Evolutionary conservation across 1,140 invertebrate species (phyloP).

Genomic region (Eupristina koningsbergeri): DNA sequence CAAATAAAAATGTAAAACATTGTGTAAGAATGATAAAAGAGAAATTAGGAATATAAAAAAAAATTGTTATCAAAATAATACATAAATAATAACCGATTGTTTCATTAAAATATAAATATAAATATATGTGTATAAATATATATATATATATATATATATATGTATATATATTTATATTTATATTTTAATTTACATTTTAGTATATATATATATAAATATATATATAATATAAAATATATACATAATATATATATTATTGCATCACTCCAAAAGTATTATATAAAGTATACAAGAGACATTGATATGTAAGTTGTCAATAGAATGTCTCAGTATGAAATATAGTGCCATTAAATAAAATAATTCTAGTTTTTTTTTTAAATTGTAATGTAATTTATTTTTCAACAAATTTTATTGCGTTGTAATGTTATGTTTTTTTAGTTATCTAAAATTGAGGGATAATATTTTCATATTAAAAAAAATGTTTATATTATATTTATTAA

Average conservation of each 20-base stretch:
- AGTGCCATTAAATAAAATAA: slow-evolving; percentile 69
- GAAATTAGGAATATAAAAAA: slow-evolving; percentile 28
- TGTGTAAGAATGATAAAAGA: slow-evolving; percentile 2
- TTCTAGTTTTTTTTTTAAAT: slow-evolving; percentile 55
- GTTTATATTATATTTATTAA: neutral
- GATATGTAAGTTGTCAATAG: slow-evolving; percentile 69
- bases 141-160: too few relatives aligned
- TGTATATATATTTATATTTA: too few relatives aligned
- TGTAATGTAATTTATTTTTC: neutral
- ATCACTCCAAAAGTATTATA: slow-evolving; percentile 58
- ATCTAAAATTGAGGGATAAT: neutral
- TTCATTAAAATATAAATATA: slow-evolving; percentile 63
- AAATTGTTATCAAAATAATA: slow-evolving; percentile 56
- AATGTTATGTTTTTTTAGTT: neutral
- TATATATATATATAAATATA: too few relatives aligned
- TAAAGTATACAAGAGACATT: slow-evolving; percentile 65
- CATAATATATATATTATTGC: slow-evolving; percentile 64
- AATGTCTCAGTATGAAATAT: slow-evolving; percentile 70
- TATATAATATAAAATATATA: too few relatives aligned
- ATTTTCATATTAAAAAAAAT: neutral
- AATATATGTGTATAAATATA: too few relatives aligned
- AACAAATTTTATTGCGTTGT: too few relatives aligned
- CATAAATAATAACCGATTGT: slow-evolving; percentile 62
- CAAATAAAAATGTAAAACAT: slow-evolving; percentile 25
- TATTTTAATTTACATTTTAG: too few relatives aligned